Percentiles rank a stretch among this genome's conserved stretches.
Conservation (phyloP, 1,140 invertebrate species). For the Drosophila bipectinata region DNA sequence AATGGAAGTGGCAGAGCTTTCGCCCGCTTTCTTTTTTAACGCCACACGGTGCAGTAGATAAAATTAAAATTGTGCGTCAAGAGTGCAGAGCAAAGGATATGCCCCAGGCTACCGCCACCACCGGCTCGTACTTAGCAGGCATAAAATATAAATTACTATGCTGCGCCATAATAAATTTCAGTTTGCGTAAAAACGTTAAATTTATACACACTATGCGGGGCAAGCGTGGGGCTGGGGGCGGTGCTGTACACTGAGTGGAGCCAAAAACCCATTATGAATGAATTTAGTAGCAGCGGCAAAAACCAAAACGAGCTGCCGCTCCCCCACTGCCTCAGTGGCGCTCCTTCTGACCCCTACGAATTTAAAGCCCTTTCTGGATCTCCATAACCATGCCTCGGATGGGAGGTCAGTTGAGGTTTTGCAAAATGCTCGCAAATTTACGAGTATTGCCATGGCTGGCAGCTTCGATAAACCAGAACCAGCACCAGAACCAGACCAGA, state of each 20-base stretch:
- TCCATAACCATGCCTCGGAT: not conserved
- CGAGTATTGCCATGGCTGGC: slow-evolving; percentile 77
- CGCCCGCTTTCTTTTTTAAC: not conserved
- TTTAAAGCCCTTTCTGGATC: slow-evolving; percentile 44
- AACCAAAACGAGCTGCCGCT: slow-evolving; percentile 61
- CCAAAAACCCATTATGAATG: slow-evolving; percentile 80
- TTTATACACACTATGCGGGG: slow-evolving; percentile 63
- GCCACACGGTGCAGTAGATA: slow-evolving; percentile 26
- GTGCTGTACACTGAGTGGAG: slow-evolving; percentile 10
- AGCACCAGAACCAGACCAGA: slow-evolving; percentile 48
- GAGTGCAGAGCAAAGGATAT: slow-evolving; percentile 40
- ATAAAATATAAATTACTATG: slow-evolving; percentile 82
- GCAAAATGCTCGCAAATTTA: slow-evolving; percentile 64
- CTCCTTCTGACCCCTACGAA: slow-evolving; percentile 24
- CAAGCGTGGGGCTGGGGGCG: not conserved
- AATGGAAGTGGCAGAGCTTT: slow-evolving; percentile 20
- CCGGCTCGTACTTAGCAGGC: slow-evolving; percentile 70
- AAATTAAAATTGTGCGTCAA: slow-evolving; percentile 73
- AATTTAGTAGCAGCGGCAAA: slow-evolving; percentile 75
- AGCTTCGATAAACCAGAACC: slow-evolving; percentile 69
- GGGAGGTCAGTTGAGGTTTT: slow-evolving; percentile 35
- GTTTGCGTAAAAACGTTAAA: slow-evolving; percentile 81
- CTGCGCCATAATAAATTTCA: slow-evolving; percentile 81
- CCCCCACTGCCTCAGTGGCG: slow-evolving; percentile 5
- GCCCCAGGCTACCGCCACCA: slow-evolving; percentile 30